Base-by-base conservation (phyloP, 2,797 vertebrate genomes). In the Monodelphis domestica region DNA sequence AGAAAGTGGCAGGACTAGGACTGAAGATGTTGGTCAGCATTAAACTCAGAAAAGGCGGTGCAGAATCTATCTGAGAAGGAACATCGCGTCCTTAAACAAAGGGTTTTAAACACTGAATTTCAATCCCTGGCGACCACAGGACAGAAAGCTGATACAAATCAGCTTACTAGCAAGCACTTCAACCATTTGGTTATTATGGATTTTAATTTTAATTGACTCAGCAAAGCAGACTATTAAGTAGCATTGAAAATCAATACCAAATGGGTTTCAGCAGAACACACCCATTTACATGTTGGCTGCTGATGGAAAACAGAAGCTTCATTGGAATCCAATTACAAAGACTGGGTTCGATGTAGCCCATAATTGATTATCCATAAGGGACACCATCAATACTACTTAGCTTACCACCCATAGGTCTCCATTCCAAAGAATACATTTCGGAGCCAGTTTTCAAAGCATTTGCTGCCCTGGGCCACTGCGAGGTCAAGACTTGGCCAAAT, bases 271-370 rank as follows among this genome's bases (percentile, higher is more conserved):
- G 59, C 63, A 54, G 57, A 91, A 63, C 29, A 63, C 52, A 52
- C 17, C 53, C 15, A 52, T 55, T 90, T 24, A 30, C 17, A 55
- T 89, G 50, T 45, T 92, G 38, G 26, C 92, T 84, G 92, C 30
- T 89, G 95, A 96, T 91, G 93, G 78, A 96, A 93, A 88, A 57
- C 93, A 97, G 96, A 88, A 93, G 89, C 95, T 87, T 93, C 92
- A 88, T 70, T 90, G 94, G 93, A 93, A 96, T 94, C 89, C 89
- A 90, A 90, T 97, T 95, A 96, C 90, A 91, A 95, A 93, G 92
- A 96, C 24, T 88, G 63, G 87, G 84, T 30, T 94, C 94, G 93
- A 84, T 89, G 51, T 28, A 94, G 55, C n/a, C 94, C 88, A 53
- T 90, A 93, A 96, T 59, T 91, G 93, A 95, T 96, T 91, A 95